Base-by-base conservation (phyloP, 2,888 invertebrate species). In the Shargacucullia verbasci region DNA sequence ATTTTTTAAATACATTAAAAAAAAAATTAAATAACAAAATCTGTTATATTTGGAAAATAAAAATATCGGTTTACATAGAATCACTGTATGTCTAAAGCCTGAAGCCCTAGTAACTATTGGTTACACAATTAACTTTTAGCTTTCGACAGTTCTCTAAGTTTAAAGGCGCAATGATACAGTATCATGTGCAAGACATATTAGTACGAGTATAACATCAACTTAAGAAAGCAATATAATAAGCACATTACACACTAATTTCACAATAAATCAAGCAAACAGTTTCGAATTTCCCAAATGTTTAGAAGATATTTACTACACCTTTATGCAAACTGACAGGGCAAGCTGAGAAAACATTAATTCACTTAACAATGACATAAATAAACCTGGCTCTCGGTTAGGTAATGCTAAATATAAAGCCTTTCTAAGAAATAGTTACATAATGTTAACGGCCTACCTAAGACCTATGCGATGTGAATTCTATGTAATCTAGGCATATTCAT, bases 301-400 rank as follows among this genome's bases (percentile, higher is more conserved):
- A 12, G 64, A 68, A 68, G 64, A 68, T 68, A 68, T 68, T 55
- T 35, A 46, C 44, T 25, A 27, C 15, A 31, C 41, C 34, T 43
- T 55, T 46, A 52, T 55, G 46, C 35, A 53, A 62, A 35, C 44
- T 60, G 71, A 68, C 68, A 61, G 57, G 29, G 9, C 41, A 5
- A 68, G 52, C 59, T 54, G 64, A 46, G 67, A 62, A 76, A 73
- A 76, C 73, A 73, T 69, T 76, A 71, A 76, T 76, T 76, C 59
- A 63, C 37, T 65, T 73, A 73, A 76, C 76, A 76, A 76, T 71
- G 59, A 70, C 60, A 76, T 76, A 76, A 76, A 76, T 76, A 71
- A 71, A 59, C 61, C 46, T 15, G 15, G 34, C 50, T 38, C 54
- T 49, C 20, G 34, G 57, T 76, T 73, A 73, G 72, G 66, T 76